Evolutionary conservation across 2,113 vertebrate species (phyloP), one percentile per base, ranked within the genome.

Genomic region (Cyprinodon tularosa): DNA sequence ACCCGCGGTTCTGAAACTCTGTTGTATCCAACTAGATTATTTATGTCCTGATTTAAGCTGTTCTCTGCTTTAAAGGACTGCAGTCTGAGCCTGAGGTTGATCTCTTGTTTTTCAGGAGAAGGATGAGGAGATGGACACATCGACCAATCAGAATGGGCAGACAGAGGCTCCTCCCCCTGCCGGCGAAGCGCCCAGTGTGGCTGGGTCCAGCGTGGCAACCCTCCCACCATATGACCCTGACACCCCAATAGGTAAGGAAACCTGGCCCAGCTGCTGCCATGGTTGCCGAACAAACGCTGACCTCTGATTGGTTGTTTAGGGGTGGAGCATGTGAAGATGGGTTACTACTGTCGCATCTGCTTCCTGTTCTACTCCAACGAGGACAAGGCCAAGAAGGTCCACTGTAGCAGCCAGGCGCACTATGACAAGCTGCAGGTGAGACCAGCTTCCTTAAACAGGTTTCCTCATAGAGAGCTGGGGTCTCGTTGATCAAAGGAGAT

Each of bases 321-420:
- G 87, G 95, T 98, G 76, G 97, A 97, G 86, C 97, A 96, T 85
- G 96, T 99, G 91, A 99, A 98, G 95, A 96, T 96, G 94, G 98
- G 98, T 9, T 99, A 95, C 89, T 99, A 99, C 94, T 99, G 98
- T 92, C 96, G 96, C 88, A 94, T 99, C 89, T 99, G 98, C 88
- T 97, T 96, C 90, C 95, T 99, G 84, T 99, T 98, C 90, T 99
- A 98, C 94, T 98, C 97, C 88, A 98, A 96, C 86, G 97, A 99
- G 89, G 96, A 98, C 68, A 95, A 94, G 87, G 98, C 98, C 57
- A 98, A 97, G 94, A 97, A 96, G 82, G 95, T 94, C 45, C 98
- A 99, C 93, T 99, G 98, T 94, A 97, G 98, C 94, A 99, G 96
- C 92, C 91, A 95, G 90, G 81, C 93, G 81, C 98, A 99, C 93